Base-by-base conservation (phyloP, 1,140 invertebrate genomes). In the Stenopsyche tienmushanensis region DNA sequence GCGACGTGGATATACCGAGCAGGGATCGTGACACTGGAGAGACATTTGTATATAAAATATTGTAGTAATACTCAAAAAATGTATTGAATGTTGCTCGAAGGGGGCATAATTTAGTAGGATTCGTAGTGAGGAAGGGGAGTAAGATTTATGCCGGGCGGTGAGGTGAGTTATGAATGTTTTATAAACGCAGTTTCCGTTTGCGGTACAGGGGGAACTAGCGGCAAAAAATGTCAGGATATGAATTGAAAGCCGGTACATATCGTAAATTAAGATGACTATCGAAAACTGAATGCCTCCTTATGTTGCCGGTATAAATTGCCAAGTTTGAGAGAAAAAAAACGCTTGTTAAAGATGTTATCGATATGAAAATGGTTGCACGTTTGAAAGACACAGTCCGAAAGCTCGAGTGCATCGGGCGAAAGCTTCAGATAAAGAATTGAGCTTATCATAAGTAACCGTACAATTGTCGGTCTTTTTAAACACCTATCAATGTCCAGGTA, bases 111-210 rank as follows among this genome's bases (percentile, higher is more conserved):
- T 47, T 47, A 47, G 44, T 47, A 20, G 10, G 17, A 47, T 47
- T 47, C 44, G 44, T 5, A 5, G 18, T 23, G 26, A 25, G n/a
- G 29, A n/a, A 53, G 60, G 60, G 60, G 25, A 26, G 9, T 21
- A 53, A 62, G 60, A 62, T 62, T 62, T 62, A 62, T 53, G 60
- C 26, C n/a, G 17, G n/a, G 24, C 47, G 29, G 26, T 17, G 47
- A 53, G 47, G 60, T 62, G 60, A 62, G 44, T 62, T 62, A 62
- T 62, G 60, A 50, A 62, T 62, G 60, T 62, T 62, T 62, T 62
- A 62, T 62, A 62, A 62, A 62, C 60, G 47, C 47, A 52, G 49
- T 53, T 62, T 62, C 60, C 60, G 60, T 62, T 53, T 21, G 45
- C 7, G 60, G 29, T 7, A 26, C 10, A n/a, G 15, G 42, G 41